These are phyloP conservation scores for Heliocidaris tuberculata DNA, from an alignment of 35 echinoderm and acorn worm species.

Conservation along the genomic window DNA sequence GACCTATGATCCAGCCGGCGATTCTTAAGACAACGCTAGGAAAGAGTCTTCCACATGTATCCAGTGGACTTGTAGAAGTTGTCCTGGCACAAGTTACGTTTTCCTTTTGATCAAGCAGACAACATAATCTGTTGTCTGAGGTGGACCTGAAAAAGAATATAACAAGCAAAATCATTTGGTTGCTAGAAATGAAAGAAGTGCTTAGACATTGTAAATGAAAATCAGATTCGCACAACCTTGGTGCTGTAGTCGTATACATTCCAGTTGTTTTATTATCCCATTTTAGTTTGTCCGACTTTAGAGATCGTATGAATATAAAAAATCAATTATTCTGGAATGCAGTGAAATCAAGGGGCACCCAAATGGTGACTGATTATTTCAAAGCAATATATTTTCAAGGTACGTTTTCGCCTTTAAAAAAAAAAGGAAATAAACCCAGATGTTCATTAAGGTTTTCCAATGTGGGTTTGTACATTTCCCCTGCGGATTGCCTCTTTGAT, in stretches of 20 bases:
- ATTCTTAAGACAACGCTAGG: conserved; percentile 16
- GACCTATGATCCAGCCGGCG: conserved; percentile 14
- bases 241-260: not conserved
- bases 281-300: not conserved
- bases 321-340: too few relatives aligned
- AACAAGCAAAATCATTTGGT: not conserved
- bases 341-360: too few relatives aligned
- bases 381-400: too few relatives aligned
- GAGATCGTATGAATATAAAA: too few relatives aligned
- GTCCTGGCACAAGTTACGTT: not conserved
- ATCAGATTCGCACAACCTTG: not conserved
- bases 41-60: conserved; percentile 45
- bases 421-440: too few relatives aligned
- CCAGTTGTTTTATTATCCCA: not conserved
- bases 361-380: too few relatives aligned
- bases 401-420: too few relatives aligned
- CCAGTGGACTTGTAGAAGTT: conserved; percentile 31
- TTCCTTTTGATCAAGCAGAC: conserved; percentile 28
- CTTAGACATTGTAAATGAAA: not conserved
- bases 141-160: conserved; percentile 21
- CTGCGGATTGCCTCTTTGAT: too few relatives aligned
- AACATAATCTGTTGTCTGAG: not conserved
- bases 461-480: too few relatives aligned
- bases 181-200: not conserved
- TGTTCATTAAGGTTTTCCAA: too few relatives aligned